Evolutionary conservation across 1,140 invertebrate genomes (phyloP), one percentile per base, ranked within the genome.

Genomic region (Drosophila nigromelanica): DNA sequence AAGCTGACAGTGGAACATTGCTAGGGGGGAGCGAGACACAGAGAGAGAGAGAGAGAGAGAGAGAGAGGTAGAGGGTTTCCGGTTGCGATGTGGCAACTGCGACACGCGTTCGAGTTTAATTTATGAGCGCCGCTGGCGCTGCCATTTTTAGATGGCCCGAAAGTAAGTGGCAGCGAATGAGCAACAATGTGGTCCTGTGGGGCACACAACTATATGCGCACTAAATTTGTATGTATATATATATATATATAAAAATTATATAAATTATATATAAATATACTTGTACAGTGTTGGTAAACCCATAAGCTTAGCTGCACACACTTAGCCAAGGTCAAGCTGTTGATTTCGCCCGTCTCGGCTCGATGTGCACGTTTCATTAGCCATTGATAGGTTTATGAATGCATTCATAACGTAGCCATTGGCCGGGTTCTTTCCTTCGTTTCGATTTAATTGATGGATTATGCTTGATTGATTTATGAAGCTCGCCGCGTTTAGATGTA

Each of bases 371-470:
- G 64, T 68, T 73, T 73, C 70, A 73, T 73, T 73, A 69, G 64
- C 64, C 64, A 73, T 80, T 79, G 64, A 70, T 70, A 52, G 68
- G 72, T 70, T 78, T 60, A 61, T 64, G 71, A 78, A 83, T 77
- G 71, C 55, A 73, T 51, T 73, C 61, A 75, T 70, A 64, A 54
- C 55, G 6, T 18, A 45, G 33, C 37, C 47, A 33, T 45, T 52
- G 45, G 8, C 47, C 30, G 33, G 21, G 4, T 10, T 27, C 10
- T 42, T 54, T 14, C 18, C 5, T 27, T 50, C 40, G 40, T 43
- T 74, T 60, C 72, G n/a, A 64, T 76, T 58, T 80, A 85, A 85
- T 85, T 85, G 80, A 85, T 85, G 62, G 76, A 55, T 69, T 73
- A 40, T 18, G 7, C 37, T 30, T 60, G 59, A 72, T 72, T 66